Evolutionary conservation across 2,797 vertebrate species (phyloP).

Genomic region (Coluber constrictor): DNA sequence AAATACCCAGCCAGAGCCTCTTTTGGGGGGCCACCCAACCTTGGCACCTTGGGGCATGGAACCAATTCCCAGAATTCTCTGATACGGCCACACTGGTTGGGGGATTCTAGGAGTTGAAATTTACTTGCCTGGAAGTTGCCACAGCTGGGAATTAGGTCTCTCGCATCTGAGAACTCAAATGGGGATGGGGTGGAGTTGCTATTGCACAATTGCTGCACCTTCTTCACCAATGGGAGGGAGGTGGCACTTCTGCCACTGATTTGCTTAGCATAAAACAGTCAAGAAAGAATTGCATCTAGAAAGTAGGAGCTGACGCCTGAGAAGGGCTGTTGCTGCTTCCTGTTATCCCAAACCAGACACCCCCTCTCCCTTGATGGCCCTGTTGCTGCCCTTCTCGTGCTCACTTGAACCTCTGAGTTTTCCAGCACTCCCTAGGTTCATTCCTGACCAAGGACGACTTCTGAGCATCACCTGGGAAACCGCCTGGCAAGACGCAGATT

Average conservation of each 20-base stretch:
- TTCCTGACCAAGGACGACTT: background rate
- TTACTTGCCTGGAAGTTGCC: background rate
- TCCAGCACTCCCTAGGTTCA: background rate
- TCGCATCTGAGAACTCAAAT: background rate
- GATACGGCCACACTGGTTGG: background rate
- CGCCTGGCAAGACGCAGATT: background rate
- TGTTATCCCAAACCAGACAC: background rate
- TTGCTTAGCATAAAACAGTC: background rate
- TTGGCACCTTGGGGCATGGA: background rate
- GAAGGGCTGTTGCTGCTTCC: background rate
- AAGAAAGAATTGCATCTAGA: background rate
- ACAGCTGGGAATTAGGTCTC: background rate
- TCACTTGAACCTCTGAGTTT: background rate
- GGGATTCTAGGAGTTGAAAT: background rate
- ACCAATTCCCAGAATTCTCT: background rate
- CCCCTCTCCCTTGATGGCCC: background rate
- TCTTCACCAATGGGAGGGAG: background rate
- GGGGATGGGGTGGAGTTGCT: background rate
- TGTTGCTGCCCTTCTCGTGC: background rate
- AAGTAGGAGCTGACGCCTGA: background rate
- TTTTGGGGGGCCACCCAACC: background rate
- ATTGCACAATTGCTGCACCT: background rate
- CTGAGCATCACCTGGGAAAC: background rate
- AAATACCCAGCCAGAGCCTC: background rate
- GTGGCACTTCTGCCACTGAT: background rate